Evolutionary conservation across 1,140 invertebrate species (phyloP).

Genomic region (Aplysia californica): DNA sequence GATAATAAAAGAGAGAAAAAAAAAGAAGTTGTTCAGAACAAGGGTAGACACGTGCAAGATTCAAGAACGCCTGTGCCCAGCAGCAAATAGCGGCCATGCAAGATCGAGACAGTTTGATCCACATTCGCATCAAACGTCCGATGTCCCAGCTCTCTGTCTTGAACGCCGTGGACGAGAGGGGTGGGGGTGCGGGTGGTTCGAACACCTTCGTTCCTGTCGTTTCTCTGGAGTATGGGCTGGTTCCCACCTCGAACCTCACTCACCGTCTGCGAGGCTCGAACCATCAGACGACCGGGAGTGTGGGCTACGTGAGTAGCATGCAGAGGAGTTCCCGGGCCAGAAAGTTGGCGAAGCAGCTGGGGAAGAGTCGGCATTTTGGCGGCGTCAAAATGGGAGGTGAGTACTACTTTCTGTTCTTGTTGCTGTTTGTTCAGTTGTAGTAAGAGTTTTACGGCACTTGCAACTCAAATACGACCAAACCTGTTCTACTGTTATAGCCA

Average conservation of each 20-base stretch:
- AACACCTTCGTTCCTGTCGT: not conserved
- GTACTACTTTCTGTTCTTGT: not conserved
- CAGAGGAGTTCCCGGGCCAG: not conserved
- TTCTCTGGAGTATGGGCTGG: not conserved
- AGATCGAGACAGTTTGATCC: not conserved
- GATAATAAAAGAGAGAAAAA: no score
- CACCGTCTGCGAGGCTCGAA: not conserved
- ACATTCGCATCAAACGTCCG: not conserved
- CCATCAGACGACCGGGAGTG: not conserved
- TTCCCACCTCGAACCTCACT: not conserved
- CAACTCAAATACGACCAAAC: no score
- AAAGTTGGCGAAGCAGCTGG: not conserved
- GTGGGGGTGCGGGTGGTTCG: not conserved
- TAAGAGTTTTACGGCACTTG: no score
- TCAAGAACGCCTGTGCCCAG: no score
- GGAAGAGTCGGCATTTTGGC: not conserved
- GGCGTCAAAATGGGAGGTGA: constrained; percentile 5
- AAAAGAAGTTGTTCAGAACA: no score
- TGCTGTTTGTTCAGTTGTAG: not conserved
- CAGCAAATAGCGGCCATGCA: not conserved
- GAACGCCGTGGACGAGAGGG: not conserved
- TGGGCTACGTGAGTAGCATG: not conserved
- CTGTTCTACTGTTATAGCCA: no score
- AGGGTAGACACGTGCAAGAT: no score
- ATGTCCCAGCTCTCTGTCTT: constrained; percentile 1